Base-by-base conservation (phyloP, 2,113 vertebrate species). In the Lucifuga dentata region DNA sequence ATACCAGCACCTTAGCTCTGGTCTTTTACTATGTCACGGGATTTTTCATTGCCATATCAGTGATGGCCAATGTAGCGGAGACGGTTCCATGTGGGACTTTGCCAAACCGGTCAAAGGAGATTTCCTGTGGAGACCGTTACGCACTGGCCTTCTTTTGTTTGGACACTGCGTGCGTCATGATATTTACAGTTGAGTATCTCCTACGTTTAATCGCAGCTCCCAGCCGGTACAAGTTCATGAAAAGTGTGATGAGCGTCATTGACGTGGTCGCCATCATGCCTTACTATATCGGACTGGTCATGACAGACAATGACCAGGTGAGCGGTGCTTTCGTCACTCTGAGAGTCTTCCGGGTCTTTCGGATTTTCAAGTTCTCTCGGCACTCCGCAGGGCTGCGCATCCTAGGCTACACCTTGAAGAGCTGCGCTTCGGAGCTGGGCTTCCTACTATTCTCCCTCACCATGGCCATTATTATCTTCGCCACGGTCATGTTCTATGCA, bases 391-490 rank as follows among this genome's bases (percentile, higher is more conserved):
- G 98, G 52, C 93, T 99, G 84, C 96, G 98, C 76, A 99, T 99
- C 87, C 91, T 99, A 86, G 98, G 98, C 73, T 99, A 99, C 87
- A 99, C 98, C 0, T 88, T 99, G 71, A 99, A 99, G 94, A 99
- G 98, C 39, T 99, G 98, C 82, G 98, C 98, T 46, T 99, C 97
- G 0, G 98, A 99, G 80, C 85, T 99, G 90, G 98, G 98, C 90
- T 99, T 99, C 90, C 93, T 99, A 16, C 97, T 99, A 57, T 99
- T 99, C 92, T 99, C 98, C 2, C 96, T 99, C 82, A 99, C 98
- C 44, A 99, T 99, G 98, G 98, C 98, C 88, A 99, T 99, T 94
- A 99, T 99, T 79, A 99, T 99, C 89, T 99, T 99, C 75, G 98
- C 98, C n/a, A 99, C 98, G 1, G 98, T 99, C 59, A 99, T 99